Percentiles rank a stretch among this genome's conserved stretches.
Conservation (phyloP, 2,797 vertebrate species). For the Hemibagrus guttatus region DNA sequence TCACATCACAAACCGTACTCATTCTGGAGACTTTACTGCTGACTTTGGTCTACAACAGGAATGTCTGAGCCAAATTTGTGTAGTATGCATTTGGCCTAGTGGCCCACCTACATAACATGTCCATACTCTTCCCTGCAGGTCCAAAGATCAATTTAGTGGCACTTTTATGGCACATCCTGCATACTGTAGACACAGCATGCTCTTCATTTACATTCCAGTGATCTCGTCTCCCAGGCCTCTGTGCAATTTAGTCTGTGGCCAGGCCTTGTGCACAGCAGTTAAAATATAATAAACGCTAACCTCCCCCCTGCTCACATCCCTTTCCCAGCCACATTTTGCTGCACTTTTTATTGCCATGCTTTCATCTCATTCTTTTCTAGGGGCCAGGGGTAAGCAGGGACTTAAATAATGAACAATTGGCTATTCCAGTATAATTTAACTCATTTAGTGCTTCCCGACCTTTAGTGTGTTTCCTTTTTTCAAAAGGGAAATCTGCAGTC, state of each 20-base stretch:
- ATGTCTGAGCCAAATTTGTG: neutral
- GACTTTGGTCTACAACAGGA: neutral
- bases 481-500: slow-evolving; percentile 63
- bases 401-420: slow-evolving; percentile 79
- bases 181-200: neutral
- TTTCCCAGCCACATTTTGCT: slow-evolving; percentile 42
- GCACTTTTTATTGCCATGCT: slow-evolving; percentile 55
- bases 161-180: slow-evolving; percentile 34
- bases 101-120: neutral
- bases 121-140: neutral
- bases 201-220: slow-evolving; percentile 50
- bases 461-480: slow-evolving; percentile 65
- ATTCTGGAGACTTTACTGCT: neutral
- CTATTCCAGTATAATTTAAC: slow-evolving; percentile 70
- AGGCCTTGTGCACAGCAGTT: slow-evolving; percentile 50
- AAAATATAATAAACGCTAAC: slow-evolving; percentile 61
- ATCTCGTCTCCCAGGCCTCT: slow-evolving; percentile 25
- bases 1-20: neutral
- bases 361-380: slow-evolving; percentile 43
- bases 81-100: neutral
- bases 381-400: slow-evolving; percentile 57
- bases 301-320: slow-evolving; percentile 46
- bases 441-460: slow-evolving; percentile 77
- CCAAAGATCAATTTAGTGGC: slow-evolving; percentile 41
- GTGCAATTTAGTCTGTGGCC: slow-evolving; percentile 48